Conservation (phyloP, 1,140 invertebrate genomes). For the Wasmannia auropunctata region DNA sequence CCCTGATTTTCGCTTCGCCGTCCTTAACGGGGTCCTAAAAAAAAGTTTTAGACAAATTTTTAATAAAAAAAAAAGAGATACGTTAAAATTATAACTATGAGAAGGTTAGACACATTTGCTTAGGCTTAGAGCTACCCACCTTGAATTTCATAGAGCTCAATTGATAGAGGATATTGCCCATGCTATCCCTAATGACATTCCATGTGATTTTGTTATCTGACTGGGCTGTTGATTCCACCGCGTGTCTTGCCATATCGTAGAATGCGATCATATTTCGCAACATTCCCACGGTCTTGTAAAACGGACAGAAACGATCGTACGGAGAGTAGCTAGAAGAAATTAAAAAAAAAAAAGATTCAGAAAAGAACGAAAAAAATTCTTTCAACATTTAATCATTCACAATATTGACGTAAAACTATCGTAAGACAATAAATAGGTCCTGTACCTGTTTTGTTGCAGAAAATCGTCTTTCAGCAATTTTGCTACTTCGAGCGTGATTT, state of each 20-base stretch:
- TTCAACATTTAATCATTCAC: neutral
- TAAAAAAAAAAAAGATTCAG: conserved; percentile 63
- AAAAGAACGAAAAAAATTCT: conserved; percentile 10
- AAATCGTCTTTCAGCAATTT: conserved; percentile 99
- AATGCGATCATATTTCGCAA: conserved; percentile 99
- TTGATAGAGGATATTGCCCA: conserved; percentile 98
- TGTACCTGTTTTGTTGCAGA: conserved; percentile 97
- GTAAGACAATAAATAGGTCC: neutral
- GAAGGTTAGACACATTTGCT: neutral
- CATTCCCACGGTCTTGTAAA: conserved; percentile 99
- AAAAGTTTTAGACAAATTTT: conserved; percentile 32
- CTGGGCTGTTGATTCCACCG: conserved; percentile 98
- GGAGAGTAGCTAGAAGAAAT: conserved; percentile 92
- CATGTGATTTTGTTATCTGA: conserved; percentile 99
- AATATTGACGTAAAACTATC: neutral
- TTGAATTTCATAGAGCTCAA: conserved; percentile 99
- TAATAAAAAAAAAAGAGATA: neutral
- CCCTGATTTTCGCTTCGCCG: conserved; percentile 98
- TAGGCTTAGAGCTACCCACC: conserved; percentile 85
- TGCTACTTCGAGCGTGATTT: conserved; percentile 99
- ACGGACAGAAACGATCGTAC: conserved; percentile 99
- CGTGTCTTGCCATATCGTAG: conserved; percentile 98
- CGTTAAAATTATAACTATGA: neutral
- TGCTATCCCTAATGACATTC: conserved; percentile 98
- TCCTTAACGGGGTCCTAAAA: conserved; percentile 98